These are phyloP conservation scores for Platygyra sinensis DNA, from an alignment of 64 coral and sea anemone species.

Conservation along the genomic window DNA sequence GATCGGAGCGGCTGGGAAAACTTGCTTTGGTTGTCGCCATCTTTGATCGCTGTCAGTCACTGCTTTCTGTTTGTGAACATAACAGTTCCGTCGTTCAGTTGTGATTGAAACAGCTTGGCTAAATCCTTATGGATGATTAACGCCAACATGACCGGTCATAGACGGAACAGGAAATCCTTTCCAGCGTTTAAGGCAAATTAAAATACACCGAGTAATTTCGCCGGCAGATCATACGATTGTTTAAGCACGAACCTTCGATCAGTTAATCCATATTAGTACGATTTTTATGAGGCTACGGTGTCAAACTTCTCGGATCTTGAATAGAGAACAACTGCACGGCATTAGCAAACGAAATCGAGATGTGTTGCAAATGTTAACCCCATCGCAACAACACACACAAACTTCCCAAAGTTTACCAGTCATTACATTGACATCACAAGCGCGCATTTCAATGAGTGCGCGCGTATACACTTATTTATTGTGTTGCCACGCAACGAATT, in stretches of 20 bases:
- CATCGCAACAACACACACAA: background rate
- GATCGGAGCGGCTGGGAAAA: background rate
- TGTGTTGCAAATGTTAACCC: background rate
- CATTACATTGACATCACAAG: constrained; percentile 6
- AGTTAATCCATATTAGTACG: background rate
- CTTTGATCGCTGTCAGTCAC: background rate
- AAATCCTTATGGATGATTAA: background rate
- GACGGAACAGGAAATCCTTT: background rate
- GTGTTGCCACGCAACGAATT: constrained; percentile 24
- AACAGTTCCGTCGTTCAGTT: background rate
- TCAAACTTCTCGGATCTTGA: background rate
- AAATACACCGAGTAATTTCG: background rate
- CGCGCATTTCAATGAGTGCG: background rate
- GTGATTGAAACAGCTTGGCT: background rate
- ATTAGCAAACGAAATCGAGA: background rate
- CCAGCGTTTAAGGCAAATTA: background rate
- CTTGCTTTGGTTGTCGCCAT: constrained; percentile 60
- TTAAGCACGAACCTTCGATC: background rate
- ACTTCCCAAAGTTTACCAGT: background rate
- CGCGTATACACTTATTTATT: background rate
- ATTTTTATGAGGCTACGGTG: background rate
- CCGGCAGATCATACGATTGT: background rate
- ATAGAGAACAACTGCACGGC: background rate
- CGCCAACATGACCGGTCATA: background rate
- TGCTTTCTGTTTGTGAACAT: constrained; percentile 1